Evolutionary conservation across 37 sponge, comb jelly and placozoan genomes (phyloP).

Genomic region (Oscarella lobularis): DNA sequence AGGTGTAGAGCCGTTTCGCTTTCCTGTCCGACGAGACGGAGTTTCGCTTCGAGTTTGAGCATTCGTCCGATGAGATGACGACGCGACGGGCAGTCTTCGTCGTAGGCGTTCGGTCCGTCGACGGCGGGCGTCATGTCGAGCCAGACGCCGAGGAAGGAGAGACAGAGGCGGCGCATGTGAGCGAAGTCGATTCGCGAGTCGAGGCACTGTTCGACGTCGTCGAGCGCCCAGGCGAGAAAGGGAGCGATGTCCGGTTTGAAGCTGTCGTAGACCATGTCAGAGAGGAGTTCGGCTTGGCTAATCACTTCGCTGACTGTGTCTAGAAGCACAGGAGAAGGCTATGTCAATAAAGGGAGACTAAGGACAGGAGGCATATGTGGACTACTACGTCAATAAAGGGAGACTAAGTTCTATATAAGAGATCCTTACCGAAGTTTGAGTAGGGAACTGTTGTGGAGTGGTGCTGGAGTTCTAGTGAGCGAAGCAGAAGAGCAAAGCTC

Average conservation of each 20-base stretch:
- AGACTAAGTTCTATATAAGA: background rate
- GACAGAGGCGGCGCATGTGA: background rate
- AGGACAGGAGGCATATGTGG: background rate
- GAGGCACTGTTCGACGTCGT: background rate
- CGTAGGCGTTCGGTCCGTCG: background rate
- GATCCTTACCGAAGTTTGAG: background rate
- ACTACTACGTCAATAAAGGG: background rate
- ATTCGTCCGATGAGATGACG: background rate
- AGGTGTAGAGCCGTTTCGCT: background rate
- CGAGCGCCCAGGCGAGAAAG: background rate
- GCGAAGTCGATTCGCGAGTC: background rate
- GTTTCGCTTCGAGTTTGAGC: background rate
- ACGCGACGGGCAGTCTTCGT: background rate
- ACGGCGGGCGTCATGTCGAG: background rate
- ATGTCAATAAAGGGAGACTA: background rate
- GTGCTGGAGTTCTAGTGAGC: background rate
- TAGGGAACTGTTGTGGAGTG: background rate
- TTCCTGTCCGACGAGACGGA: background rate
- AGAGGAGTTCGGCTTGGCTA: background rate
- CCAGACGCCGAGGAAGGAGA: conserved; percentile 1
- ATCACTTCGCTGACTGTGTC: conserved; percentile 1
- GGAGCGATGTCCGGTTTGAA: background rate
- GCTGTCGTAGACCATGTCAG: background rate
- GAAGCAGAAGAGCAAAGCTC: background rate
- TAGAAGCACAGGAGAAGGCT: background rate